Evolutionary conservation across 1,140 invertebrate species (phyloP).

Genomic region (Drosophila kepulauana): DNA sequence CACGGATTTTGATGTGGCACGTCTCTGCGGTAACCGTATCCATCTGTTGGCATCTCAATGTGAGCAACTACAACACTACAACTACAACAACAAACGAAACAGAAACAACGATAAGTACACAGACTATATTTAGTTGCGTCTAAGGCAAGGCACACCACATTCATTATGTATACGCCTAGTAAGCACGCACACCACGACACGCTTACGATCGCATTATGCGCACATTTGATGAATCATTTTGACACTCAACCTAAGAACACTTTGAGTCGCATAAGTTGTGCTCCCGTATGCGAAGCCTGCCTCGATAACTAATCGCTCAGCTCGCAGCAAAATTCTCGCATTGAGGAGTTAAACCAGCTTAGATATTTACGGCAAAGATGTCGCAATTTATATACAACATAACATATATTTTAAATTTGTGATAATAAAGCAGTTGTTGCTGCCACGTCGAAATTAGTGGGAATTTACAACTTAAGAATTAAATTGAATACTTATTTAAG

Average conservation of each 20-base stretch:
- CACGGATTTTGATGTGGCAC: slow-evolving; percentile 36
- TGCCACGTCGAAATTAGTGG: no score
- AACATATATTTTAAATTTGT: no score
- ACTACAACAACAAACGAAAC: background rate
- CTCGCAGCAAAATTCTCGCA: no score
- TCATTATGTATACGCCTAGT: background rate
- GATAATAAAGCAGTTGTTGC: no score
- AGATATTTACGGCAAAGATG: no score
- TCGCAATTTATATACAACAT: no score
- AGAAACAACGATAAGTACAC: background rate
- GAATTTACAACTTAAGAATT: no score
- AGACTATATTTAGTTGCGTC: background rate
- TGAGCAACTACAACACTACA: slow-evolving; percentile 8
- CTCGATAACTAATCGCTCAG: background rate
- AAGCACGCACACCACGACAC: slow-evolving; percentile 27
- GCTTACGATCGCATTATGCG: slow-evolving; percentile 43
- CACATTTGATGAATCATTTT: slow-evolving; percentile 35
- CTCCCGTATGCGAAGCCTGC: no score
- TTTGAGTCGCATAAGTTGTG: background rate
- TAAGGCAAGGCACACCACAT: background rate
- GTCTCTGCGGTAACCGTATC: slow-evolving; percentile 24
- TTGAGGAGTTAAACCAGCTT: no score
- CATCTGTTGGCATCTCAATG: slow-evolving; percentile 33
- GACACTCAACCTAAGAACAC: slow-evolving; percentile 16
- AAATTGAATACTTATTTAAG: no score